Evolutionary conservation across 2,797 vertebrate species (phyloP), one percentile per base, ranked within the genome.

Genomic region (Macroramphosus scolopax): DNA sequence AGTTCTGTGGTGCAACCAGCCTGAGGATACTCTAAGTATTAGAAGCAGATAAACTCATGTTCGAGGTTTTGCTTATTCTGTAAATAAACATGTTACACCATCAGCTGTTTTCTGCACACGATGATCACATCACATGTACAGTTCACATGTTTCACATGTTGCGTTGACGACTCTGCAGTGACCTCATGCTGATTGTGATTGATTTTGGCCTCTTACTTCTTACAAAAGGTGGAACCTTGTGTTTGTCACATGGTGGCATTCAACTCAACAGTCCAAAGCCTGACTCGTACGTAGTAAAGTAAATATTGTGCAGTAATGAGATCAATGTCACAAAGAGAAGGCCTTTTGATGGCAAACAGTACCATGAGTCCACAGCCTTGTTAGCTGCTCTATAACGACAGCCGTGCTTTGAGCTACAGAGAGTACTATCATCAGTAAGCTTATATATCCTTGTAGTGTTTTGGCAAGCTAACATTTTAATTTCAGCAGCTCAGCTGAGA

Each of bases 171-270:
- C n/a, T n/a, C n/a, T 12, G 6, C 42, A 7, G 8, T 5, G 7
- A 52, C 17, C 51, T 3, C n/a, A 1, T 45, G 47, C 29, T 32
- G 45, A 3, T 31, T 13, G 14, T 44, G 34, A 44, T 13, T 37
- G 51, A 67, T 51, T 47, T 22, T 37, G 1, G 7, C 29, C 10
- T 41, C 20, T 32, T 18, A 41, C 13, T 25, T 35, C 4, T 28
- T 44, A 7, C 30, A 17, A 14, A 51, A 49, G 16, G 35, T 39
- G 18, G 31, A 50, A 33, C 29, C 14, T 1, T 15, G 20, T 12
- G 35, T 47, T 29, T 67, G 57, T 68, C 59, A 51, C 30, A 8
- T 12, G 49, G 39, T 59, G 61, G 6, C 41, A 13, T 54, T 75
- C 48, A 67, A 53, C 70, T 54, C 37, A 13, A 7, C 59, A 61